These are phyloP conservation scores for Equus przewalskii DNA, from an alignment of 2,113 vertebrate genomes.

Conservation along the genomic window DNA sequence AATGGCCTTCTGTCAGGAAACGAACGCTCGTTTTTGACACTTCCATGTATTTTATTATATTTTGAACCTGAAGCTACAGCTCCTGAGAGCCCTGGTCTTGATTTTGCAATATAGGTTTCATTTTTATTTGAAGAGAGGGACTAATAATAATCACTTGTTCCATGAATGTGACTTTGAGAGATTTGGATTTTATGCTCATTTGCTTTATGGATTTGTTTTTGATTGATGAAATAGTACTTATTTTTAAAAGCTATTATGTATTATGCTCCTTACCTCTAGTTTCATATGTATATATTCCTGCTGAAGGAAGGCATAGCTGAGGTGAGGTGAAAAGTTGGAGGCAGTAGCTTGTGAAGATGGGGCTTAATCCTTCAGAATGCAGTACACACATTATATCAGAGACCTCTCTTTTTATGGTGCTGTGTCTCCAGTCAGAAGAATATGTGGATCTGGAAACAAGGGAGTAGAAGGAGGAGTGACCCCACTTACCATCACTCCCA, in stretches of 20 bases:
- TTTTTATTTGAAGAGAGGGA: conserved; percentile 71
- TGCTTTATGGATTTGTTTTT: conserved; percentile 67
- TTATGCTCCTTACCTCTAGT: not conserved
- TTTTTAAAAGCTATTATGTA: conserved; percentile 53
- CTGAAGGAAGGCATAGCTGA: not conserved
- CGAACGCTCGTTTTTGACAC: conserved; percentile 53
- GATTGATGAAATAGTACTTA: conserved; percentile 39
- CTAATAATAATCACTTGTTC: conserved; percentile 34
- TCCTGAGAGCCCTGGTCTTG: conserved; percentile 53
- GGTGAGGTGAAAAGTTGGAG: not conserved
- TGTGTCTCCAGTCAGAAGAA: not conserved
- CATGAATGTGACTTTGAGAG: conserved; percentile 51
- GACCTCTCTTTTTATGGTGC: not conserved
- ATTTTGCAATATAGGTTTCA: conserved; percentile 46
- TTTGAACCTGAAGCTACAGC: conserved; percentile 41
- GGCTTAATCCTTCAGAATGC: not conserved
- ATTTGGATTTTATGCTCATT: conserved; percentile 55
- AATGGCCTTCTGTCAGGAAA: conserved; percentile 66
- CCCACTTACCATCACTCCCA: not conserved
- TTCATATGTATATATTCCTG: not conserved
- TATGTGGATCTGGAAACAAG: not conserved
- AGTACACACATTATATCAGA: not conserved
- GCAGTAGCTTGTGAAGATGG: not conserved
- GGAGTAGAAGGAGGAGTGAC: not conserved
- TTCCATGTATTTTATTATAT: conserved; percentile 60